Evolutionary conservation across 2,888 invertebrate genomes (phyloP).

Genomic region (Crematogaster levior): DNA sequence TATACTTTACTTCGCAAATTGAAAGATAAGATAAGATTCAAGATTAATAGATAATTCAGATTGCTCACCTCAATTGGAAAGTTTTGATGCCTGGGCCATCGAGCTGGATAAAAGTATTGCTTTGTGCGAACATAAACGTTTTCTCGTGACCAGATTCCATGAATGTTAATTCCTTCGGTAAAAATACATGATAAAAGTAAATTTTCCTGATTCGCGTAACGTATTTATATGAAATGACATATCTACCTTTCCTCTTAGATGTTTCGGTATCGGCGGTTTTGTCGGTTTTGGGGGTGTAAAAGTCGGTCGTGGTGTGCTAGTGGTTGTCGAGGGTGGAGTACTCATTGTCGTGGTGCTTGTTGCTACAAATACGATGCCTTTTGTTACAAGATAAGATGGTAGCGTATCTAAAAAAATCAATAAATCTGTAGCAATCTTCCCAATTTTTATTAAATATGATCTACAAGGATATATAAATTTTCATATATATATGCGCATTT

Average conservation of each 20-base stretch:
- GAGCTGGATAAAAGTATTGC: constrained; percentile 95
- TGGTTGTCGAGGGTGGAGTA: constrained; percentile 86
- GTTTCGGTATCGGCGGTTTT: constrained; percentile 90
- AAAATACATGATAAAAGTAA: constrained; percentile 16
- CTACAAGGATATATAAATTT: too few species aligned
- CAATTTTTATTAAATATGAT: neutral
- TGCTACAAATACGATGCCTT: constrained; percentile 83
- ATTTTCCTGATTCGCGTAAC: neutral
- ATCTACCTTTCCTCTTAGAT: constrained; percentile 88
- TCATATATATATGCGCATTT: too few species aligned
- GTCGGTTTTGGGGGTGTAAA: constrained; percentile 86
- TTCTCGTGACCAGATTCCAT: constrained; percentile 94
- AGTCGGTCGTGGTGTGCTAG: constrained; percentile 82
- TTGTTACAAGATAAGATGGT: constrained; percentile 86
- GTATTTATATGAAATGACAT: neutral
- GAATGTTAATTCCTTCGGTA: constrained; percentile 90
- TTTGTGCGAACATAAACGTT: constrained; percentile 97
- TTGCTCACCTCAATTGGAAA: constrained; percentile 93
- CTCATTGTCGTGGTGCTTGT: constrained; percentile 86
- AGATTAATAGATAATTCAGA: neutral
- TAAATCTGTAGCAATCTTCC: neutral
- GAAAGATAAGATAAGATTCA: neutral
- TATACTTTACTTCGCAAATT: neutral
- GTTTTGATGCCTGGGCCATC: constrained; percentile 96
- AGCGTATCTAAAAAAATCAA: constrained; percentile 85